A percentile compares a stretch with the other conserved stretches of the same genome.
phyloP scores from a whole-genome alignment of 2,797 vertebrate genomes.

The Sparidentex hasta region DNA sequence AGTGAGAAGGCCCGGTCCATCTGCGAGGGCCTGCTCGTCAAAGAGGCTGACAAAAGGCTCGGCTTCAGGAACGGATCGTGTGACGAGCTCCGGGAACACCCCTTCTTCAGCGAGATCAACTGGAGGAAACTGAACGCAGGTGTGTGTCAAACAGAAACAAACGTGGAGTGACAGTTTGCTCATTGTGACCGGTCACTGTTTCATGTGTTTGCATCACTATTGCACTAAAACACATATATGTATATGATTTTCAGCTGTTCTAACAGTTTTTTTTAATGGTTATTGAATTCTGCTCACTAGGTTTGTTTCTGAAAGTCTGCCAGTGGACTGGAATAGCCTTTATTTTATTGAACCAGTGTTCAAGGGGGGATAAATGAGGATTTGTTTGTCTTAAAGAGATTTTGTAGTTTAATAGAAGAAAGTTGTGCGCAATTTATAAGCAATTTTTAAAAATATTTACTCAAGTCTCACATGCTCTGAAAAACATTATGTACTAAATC shows the following conservation, averaged over 20 bases:
- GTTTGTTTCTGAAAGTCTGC: not conserved
- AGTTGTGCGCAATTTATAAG: not conserved
- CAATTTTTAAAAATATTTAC: not conserved
- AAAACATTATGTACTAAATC: not conserved
- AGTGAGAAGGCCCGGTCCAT: constrained; percentile 84
- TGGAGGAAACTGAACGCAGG: constrained; percentile 93
- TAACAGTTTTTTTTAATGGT: no score
- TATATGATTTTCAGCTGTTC: not conserved
- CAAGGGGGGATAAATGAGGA: not conserved
- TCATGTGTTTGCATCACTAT: not conserved
- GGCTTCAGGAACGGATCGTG: constrained; percentile 87
- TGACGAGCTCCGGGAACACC: constrained; percentile 82
- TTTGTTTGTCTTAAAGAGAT: not conserved
- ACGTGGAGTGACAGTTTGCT: not conserved
- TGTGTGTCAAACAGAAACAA: constrained; percentile 51
- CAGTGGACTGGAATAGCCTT: not conserved
- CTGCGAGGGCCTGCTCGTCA: constrained; percentile 89
- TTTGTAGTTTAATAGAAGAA: not conserved
- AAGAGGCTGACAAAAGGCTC: constrained; percentile 86
- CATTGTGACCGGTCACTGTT: not conserved
- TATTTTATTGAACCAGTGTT: not conserved
- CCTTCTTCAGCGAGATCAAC: constrained; percentile 87
- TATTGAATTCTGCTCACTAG: not conserved
- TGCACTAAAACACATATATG: not conserved
- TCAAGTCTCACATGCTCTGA: not conserved